Base-by-base conservation (phyloP, 2,888 invertebrate genomes). In the Anthophora plumipes region DNA sequence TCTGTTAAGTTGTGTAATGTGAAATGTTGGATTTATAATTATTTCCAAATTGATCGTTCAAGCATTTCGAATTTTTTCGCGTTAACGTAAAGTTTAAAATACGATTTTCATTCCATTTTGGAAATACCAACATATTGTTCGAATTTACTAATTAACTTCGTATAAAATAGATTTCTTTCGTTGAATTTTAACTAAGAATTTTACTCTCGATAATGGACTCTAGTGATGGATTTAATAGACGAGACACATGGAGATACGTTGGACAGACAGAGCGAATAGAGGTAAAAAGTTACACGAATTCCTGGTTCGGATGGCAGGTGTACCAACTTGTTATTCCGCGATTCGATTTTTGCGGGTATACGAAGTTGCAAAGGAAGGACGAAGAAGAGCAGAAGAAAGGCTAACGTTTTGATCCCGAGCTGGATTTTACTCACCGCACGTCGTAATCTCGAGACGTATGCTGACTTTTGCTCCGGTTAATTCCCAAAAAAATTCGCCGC, bases 321-420 rank as follows among this genome's bases (percentile, higher is more conserved):
- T 90, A 89, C 79, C 86, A 86, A 87, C 85, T 88, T 89, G 83
- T 90, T 88, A 85, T 85, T 80, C 85, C 69, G 55, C 75, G 84
- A 67, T 74, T 85, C 69, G 78, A 76, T 82, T 83, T 80, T 87
- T 85, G 79, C 71, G 1, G 31, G 31, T 31, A 31, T 31, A 31
- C 31, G 31, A n/a, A 4, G 31, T 31, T 4, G 31, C 31, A 3
- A 4, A 4, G 31, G 63, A 31, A 25, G 57, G 50, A 54, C 59
- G 63, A 54, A 22, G 48, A 12, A 12, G 8, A 31, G 31, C 74
- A 57, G 78, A 77, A 80, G 79, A 87, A 86, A 78, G 77, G 68
- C 80, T 85, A 85, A 84, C 71, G 81, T 87, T 84, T 84, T 82
- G 81, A 78, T 85, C 83, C 80, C 63, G 55, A 61, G 50, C 14